A percentile compares a stretch with the other conserved stretches of the same genome.
phyloP scores from a whole-genome alignment of 92 coral and sea anemone species.

The Palythoa grandis region DNA sequence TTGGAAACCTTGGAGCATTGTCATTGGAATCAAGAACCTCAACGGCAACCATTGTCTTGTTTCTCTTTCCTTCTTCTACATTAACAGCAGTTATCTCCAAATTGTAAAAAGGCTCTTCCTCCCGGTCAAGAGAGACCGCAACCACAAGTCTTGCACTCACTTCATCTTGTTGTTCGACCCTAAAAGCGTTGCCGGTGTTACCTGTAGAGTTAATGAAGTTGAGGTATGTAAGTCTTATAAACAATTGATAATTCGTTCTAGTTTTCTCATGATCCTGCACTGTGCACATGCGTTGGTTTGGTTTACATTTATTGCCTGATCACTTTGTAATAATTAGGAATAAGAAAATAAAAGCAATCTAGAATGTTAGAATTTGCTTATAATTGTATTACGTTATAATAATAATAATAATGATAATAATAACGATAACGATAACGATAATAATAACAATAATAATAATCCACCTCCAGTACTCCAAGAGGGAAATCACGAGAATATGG shows the following conservation, averaged over 20 bases:
- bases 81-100: conserved; percentile 74
- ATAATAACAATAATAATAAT: too few relatives aligned
- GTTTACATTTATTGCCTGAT: too few relatives aligned
- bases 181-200: conserved; percentile 65
- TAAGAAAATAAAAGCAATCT: too few relatives aligned
- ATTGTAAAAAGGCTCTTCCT: conserved; percentile 55
- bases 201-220: conserved; percentile 47
- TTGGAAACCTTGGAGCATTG: conserved; percentile 69
- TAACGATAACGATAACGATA: too few relatives aligned
- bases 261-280: too few relatives aligned
- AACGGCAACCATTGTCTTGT: conserved; percentile 51
- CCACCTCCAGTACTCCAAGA: too few relatives aligned
- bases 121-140: conserved; percentile 70
- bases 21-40: conserved; percentile 74
- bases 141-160: conserved; percentile 71
- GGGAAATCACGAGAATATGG: too few relatives aligned
- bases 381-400: too few relatives aligned
- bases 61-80: conserved; percentile 71
- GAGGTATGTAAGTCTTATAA: not conserved
- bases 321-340: too few relatives aligned
- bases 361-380: too few relatives aligned
- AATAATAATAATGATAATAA: too few relatives aligned
- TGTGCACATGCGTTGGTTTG: too few relatives aligned
- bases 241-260: not conserved
- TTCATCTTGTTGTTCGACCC: conserved; percentile 47